A percentile compares a stretch with the other conserved stretches of the same genome.
These are phyloP conservation scores for Cottoperca gobio DNA, from an alignment of 2,797 vertebrate genomes.

Conservation along the genomic window DNA sequence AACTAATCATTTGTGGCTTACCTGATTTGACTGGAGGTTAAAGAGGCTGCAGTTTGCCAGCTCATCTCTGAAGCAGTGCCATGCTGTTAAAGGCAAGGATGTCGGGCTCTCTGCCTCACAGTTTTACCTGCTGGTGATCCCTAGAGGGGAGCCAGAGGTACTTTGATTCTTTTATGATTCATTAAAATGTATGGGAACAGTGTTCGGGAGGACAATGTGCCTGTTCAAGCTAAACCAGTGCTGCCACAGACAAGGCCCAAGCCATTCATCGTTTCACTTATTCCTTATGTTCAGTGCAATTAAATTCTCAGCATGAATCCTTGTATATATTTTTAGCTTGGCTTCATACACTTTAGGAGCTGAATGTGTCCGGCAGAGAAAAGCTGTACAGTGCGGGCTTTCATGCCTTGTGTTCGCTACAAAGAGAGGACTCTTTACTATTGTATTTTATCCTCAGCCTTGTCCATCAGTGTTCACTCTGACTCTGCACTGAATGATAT, in stretches of 20 bases:
- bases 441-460: constrained; percentile 25
- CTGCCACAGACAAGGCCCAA: constrained; percentile 12
- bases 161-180: constrained; percentile 31
- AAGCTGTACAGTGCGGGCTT: constrained; percentile 51
- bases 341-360: constrained; percentile 28
- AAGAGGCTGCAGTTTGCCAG: constrained; percentile 25
- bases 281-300: constrained; percentile 40
- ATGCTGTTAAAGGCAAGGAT: constrained; percentile 24
- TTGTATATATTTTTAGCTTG: constrained; percentile 59
- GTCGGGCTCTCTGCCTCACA: constrained; percentile 30
- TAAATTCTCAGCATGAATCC: constrained; percentile 42
- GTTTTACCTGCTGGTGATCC: constrained; percentile 33
- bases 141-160: constrained; percentile 16
- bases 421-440: constrained; percentile 48
- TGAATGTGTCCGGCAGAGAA: constrained; percentile 57
- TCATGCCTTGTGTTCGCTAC: constrained; percentile 54
- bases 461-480: constrained; percentile 51
- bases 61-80: constrained; percentile 31
- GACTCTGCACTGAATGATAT: constrained; percentile 59
- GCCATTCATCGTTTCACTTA: constrained; percentile 52
- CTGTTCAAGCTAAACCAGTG: constrained; percentile 26
- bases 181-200: constrained; percentile 22
- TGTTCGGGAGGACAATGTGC: constrained; percentile 18
- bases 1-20: constrained; percentile 9
- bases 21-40: constrained; percentile 27